Percentiles rank a stretch among this genome's conserved stretches.
Conservation (phyloP, 2,888 invertebrate genomes). For the Aphidius colemani region DNA sequence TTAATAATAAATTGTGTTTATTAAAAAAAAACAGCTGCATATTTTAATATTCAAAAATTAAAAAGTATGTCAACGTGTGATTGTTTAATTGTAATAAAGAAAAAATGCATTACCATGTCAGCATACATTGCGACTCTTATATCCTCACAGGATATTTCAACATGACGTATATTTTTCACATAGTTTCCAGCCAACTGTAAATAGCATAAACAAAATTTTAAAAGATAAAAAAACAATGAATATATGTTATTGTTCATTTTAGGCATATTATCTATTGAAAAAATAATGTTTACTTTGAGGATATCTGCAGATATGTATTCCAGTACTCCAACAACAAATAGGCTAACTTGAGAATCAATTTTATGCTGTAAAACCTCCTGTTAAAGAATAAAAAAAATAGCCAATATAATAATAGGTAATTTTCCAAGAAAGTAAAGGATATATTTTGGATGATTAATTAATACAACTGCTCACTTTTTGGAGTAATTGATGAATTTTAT, state of each 20-base stretch:
- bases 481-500: conserved; percentile 86
- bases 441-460: not conserved
- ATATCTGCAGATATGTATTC: conserved; percentile 97
- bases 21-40: no score
- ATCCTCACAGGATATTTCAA: conserved; percentile 89
- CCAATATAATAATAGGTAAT: not conserved
- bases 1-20: not conserved
- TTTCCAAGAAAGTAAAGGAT: not conserved
- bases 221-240: conserved; percentile 1
- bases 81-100: no score
- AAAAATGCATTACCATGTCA: conserved; percentile 76
- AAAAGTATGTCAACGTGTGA: no score
- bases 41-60: no score
- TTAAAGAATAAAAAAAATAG: conserved; percentile 39
- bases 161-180: conserved; percentile 93
- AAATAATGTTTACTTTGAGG: conserved; percentile 68
- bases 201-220: conserved; percentile 29
- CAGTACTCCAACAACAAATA: conserved; percentile 89
- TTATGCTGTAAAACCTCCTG: conserved; percentile 87
- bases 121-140: conserved; percentile 98
- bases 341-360: conserved; percentile 83
- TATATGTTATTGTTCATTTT: no score
- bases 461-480: conserved; percentile 67
- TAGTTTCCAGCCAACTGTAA: conserved; percentile 89
- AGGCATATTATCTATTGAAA: not conserved